phyloP scores from a whole-genome alignment of 2,113 vertebrate genomes.

The Burhinus oedicnemus region DNA sequence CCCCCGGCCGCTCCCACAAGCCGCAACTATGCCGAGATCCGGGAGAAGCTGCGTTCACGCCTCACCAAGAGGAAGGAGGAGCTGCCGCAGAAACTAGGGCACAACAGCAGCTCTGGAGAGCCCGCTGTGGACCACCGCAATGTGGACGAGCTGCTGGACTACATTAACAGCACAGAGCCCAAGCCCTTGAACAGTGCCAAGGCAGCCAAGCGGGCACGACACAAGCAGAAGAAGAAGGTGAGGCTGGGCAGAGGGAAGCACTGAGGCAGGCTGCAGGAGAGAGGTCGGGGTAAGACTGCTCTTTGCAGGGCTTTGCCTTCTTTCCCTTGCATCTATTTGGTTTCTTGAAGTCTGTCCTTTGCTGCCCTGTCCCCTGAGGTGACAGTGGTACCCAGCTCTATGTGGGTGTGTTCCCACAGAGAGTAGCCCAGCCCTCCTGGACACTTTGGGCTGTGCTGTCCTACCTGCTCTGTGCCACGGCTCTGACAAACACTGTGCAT shows the following conservation, averaged over 20 bases:
- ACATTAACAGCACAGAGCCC: constrained; percentile 96
- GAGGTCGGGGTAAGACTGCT: background rate
- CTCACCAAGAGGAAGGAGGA: constrained; percentile 97
- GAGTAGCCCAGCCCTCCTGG: background rate
- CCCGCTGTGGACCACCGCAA: constrained; percentile 90
- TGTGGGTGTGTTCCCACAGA: background rate
- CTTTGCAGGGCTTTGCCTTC: background rate
- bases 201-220: constrained; percentile 94
- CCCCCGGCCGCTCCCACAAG: constrained; percentile 96
- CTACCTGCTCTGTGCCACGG: rapidly evolving
- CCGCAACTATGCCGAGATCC: constrained; percentile 97
- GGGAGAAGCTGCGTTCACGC: constrained; percentile 94
- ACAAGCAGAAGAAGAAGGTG: constrained; percentile 99
- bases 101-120: constrained; percentile 79
- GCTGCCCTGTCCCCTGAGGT: background rate
- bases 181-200: constrained; percentile 96
- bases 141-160: constrained; percentile 94
- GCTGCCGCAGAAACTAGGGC: constrained; percentile 87
- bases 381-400: rapidly evolving
- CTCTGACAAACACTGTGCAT: rapidly evolving
- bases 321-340: background rate
- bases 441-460: background rate
- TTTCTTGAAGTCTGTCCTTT: background rate
- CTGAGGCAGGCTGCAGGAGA: background rate
- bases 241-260: background rate